Evolutionary conservation across 2,113 vertebrate species (phyloP), one percentile per base, ranked within the genome.

Genomic region (Nibea coibor): DNA sequence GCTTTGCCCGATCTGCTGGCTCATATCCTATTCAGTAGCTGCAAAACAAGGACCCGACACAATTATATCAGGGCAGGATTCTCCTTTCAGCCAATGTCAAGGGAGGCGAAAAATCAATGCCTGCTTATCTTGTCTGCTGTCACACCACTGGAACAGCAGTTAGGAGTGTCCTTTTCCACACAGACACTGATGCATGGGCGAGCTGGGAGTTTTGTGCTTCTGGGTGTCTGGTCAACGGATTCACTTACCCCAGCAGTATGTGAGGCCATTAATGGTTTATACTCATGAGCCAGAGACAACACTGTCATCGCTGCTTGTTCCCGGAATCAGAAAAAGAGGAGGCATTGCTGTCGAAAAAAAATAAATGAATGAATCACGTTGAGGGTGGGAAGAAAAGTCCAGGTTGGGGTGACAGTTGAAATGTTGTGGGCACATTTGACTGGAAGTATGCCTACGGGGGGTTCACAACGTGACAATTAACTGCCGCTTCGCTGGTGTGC

Each of bases 91-190:
- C 66, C 72, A 61, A 75, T 82, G 81, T 82, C 72, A 84, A 68
- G 62, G 61, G 75, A 26, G 15, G 45, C 4, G 1, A 61, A 72
- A 86, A 86, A 89, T 90, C 87, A 76, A 78, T 89, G 75, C 35
- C 48, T 63, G 82, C 85, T 90, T 87, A 88, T 89, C 73, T 81
- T 79, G 88, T 83, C 81, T 31, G 42, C 70, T 87, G 83, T 87
- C 85, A 75, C 78, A 47, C 11, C 24, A 82, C n/a, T 50, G 26
- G 66, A 71, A 58, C 77, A 56, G 56, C 78, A 72, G 81, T 80
- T 31, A 64, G 64, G 22, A 39, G 69, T 61, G 19, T 50, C 72
- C 72, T 22, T 77, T 79, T 58, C 80, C 50, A 43, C 65, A 20
- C 20, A 66, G 85, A 73, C 66, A 58, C 39, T 75, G 80, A 88